Base-by-base conservation (phyloP, 2,113 vertebrate genomes). In the Eurypyga helias region DNA sequence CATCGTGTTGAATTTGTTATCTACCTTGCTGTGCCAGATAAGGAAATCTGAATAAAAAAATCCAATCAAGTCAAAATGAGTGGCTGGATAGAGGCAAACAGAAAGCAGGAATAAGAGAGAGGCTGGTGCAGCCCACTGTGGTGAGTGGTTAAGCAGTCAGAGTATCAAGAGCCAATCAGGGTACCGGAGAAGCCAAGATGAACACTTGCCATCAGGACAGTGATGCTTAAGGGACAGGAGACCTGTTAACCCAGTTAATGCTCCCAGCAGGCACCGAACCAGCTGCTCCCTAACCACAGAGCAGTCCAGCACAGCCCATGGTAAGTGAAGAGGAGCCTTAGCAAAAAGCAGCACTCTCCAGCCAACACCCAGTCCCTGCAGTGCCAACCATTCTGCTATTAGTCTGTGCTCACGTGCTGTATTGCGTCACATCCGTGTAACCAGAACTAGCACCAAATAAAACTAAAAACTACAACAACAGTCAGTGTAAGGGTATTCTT, bases 251-350 rank as follows among this genome's bases (percentile, higher is more conserved):
- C 58, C 26, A 9, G 17, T 21, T 11, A 20, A 21, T 5, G 24
- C 18, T 71, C 26, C 64, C 57, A n/a, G n/a, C 28, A 26, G 49
- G 55, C 45, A 20, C 14, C 6, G 24, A 38, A 38, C 28, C 38
- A 51, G 36, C 20, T 14, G 20, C 34, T 33, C 75, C 29, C 69
- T 12, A 36, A 33, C 25, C 52, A 21, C 25, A 13, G 31, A 79
- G 73, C 7, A 17, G 24, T 1, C 7, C 26, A 7, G 38, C 36
- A 5, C 0, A 1, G 38, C 24, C 48, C 20, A 10, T 0, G 3
- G 7, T 4, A 16, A 11, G 26, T 2, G 13, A 31, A 20, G 34
- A 52, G 34, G 6, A 75, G 33, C 43, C 61, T 16, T 3, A 18
- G 43, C 1, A 0, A 46, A 19, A 33, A 6, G 18, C 33, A 45